Conservation (phyloP, 1,140 invertebrate species). For the Ceratoteleas bidentatus region DNA sequence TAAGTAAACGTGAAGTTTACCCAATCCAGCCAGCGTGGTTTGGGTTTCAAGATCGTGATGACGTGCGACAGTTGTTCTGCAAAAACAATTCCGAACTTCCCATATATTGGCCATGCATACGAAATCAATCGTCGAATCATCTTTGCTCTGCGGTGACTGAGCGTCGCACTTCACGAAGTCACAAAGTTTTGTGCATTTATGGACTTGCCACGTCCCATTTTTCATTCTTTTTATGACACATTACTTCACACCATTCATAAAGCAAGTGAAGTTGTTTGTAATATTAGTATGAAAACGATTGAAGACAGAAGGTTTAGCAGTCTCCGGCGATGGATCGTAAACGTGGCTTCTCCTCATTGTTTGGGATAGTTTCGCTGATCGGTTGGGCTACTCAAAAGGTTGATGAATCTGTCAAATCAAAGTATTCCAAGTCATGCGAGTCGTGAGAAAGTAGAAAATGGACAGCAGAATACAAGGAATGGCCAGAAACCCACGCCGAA, state of each 20-base stretch:
- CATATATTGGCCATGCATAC: conserved; percentile 50
- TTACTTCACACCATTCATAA: conserved; percentile 24
- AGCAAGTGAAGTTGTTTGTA: conserved; percentile 33
- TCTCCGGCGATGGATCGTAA: conserved; percentile 52
- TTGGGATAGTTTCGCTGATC: conserved; percentile 36
- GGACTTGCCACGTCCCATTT: conserved; percentile 25
- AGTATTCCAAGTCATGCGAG: conserved; percentile 6
- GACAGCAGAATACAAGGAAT: conserved; percentile 10
- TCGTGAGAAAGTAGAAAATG: conserved; percentile 3
- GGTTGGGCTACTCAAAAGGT: background rate
- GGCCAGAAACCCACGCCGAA: background rate
- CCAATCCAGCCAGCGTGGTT: conserved; percentile 29
- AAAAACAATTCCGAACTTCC: conserved; percentile 30
- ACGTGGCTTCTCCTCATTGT: conserved; percentile 42
- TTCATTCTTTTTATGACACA: background rate
- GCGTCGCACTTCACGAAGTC: conserved; percentile 37
- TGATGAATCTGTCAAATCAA: background rate
- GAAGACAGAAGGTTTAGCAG: conserved; percentile 33
- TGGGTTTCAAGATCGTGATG: conserved; percentile 52
- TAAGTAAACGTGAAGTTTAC: conserved; percentile 47
- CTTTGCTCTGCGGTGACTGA: conserved; percentile 46
- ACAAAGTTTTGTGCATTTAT: conserved; percentile 47
- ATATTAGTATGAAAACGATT: conserved; percentile 35
- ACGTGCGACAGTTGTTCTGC: conserved; percentile 34
- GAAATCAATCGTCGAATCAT: conserved; percentile 54